Conservation (phyloP, 92 coral and sea anemone genomes). For the Siderastrea radians region DNA sequence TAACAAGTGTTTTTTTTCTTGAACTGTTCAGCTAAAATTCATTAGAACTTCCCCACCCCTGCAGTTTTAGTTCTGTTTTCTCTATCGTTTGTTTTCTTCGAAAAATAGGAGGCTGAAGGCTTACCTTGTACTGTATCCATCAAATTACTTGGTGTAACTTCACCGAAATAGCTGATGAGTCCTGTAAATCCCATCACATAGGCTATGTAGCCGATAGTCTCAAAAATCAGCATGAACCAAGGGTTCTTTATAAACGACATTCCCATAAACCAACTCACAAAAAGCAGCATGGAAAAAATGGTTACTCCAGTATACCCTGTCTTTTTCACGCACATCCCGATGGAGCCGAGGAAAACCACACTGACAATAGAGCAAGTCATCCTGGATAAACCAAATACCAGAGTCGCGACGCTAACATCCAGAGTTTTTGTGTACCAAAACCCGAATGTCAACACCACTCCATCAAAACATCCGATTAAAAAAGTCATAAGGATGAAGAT, state of each 20-base stretch:
- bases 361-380: conserved; percentile 44
- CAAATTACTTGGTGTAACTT: conserved; percentile 40
- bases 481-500: conserved; percentile 33
- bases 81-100: background rate
- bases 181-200: conserved; percentile 43
- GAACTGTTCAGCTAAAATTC: too few species aligned
- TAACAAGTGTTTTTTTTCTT: too few species aligned
- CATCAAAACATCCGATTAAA: conserved; percentile 40
- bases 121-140: conserved; percentile 53
- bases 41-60: too few species aligned
- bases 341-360: conserved; percentile 23
- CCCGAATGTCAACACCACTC: conserved; percentile 43
- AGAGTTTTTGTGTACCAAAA: conserved; percentile 45
- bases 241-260: conserved; percentile 47
- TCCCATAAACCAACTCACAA: conserved; percentile 31
- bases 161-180: conserved; percentile 41
- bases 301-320: conserved; percentile 35
- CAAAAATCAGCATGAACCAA: conserved; percentile 49
- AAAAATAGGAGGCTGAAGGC: background rate
- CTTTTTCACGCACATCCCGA: conserved; percentile 19
- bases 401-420: conserved; percentile 21
- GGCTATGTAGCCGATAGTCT: conserved; percentile 35
- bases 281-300: conserved; percentile 38
- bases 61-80: background rate
- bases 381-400: conserved; percentile 48